Evolutionary conservation across 2,797 vertebrate genomes (phyloP), one percentile per base, ranked within the genome.

Genomic region (Tenualosa ilisha): DNA sequence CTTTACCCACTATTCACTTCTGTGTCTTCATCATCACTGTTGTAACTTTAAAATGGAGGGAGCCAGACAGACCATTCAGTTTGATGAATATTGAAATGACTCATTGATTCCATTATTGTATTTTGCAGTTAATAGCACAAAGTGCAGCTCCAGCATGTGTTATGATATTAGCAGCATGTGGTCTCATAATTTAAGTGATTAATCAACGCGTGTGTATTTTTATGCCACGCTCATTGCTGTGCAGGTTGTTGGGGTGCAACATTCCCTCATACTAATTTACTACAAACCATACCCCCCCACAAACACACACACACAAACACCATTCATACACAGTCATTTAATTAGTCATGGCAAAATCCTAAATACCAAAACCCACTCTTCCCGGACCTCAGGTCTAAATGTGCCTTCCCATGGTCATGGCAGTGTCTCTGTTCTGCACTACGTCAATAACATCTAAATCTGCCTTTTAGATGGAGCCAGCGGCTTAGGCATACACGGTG

Each of bases 41-140:
- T 20, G 40, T 79, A 13, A 79, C 37, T 79, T 72, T 79, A 79
- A 79, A 46, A 79, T 8, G 72, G 72, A 22, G 37, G 40, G 15
- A 43, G 17, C 72, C 72, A 79, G 72, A 46, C 40, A 46, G 72
- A 79, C 72, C 72, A 46, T 79, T 46, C 72, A 46, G 72, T 46
- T 79, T 79, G 72, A 79, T 79, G 26, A 43, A 79, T 46, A 79
- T 37, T 46, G 37, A 43, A 79, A 79, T 79, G 72, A 79, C 37
- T 79, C 72, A 79, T 46, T 43, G 72, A 20, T 46, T 20, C 40
- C 37, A 79, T 43, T 79, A 43, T 79, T 79, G 72, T 46, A 79
- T 79, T 79, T 46, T 79, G 72, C 40, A 79, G 72, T 43, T 79
- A 46, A 46, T 43, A 46, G 72, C 72, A 79, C 72, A 79, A 79